These are phyloP conservation scores for Papilio aristodemus DNA, from an alignment of 1,140 invertebrate genomes.

Conservation along the genomic window DNA sequence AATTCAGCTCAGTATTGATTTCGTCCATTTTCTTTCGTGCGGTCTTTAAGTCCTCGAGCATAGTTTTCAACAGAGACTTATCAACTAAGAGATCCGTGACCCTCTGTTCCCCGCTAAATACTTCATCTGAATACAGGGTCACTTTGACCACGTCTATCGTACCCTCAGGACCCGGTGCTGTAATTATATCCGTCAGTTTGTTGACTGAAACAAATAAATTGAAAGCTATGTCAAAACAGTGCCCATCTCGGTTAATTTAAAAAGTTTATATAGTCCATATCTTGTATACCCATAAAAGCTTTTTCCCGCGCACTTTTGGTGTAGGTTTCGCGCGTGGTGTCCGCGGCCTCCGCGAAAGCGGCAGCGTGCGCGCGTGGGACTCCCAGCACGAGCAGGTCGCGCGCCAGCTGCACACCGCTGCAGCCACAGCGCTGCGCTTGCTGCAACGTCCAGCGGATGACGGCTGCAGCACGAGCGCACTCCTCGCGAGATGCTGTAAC, in stretches of 20 bases:
- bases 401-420: conserved; percentile 53
- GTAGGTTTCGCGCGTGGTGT: conserved; percentile 48
- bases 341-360: conserved; percentile 58
- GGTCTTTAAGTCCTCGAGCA: conserved; percentile 61
- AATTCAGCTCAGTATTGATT: conserved; percentile 38
- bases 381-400: conserved; percentile 65
- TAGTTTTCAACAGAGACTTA: conserved; percentile 46
- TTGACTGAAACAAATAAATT: conserved; percentile 54
- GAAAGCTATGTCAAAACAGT: not conserved
- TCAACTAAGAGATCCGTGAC: conserved; percentile 57
- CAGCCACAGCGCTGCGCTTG: conserved; percentile 59
- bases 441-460: conserved; percentile 64
- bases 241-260: no score
- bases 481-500: conserved; percentile 63
- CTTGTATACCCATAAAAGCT: conserved; percentile 59
- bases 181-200: conserved; percentile 59
- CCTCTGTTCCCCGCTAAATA: conserved; percentile 56
- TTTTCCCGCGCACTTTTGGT: conserved; percentile 43
- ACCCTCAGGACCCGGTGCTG: conserved; percentile 52
- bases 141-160: conserved; percentile 60
- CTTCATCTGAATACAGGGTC: conserved; percentile 55
- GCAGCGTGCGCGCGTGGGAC: conserved; percentile 63
- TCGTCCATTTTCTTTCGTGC: conserved; percentile 67
- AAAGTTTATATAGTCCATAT: no score
- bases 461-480: conserved; percentile 64